Evolutionary conservation across 2,797 vertebrate species (phyloP).

Genomic region (Threskiornis aethiopicus): DNA sequence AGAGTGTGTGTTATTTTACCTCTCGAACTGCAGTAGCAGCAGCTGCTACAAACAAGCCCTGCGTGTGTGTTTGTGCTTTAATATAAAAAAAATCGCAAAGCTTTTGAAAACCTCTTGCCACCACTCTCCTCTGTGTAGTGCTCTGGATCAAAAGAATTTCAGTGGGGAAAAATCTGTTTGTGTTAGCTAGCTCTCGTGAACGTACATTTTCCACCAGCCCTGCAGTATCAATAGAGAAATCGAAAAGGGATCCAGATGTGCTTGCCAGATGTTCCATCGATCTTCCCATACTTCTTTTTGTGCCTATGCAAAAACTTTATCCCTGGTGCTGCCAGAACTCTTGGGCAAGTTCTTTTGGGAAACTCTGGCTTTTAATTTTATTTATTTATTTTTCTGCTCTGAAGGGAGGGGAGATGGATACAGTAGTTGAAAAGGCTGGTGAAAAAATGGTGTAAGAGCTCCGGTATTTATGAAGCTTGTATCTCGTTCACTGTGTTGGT

Average conservation of each 20-base stretch:
- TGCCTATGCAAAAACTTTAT: slow-evolving; percentile 45
- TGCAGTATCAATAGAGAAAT: slow-evolving; percentile 11
- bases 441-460: neutral
- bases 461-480: neutral
- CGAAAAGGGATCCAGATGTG: slow-evolving; percentile 35
- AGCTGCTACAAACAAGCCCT: neutral
- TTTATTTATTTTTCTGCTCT: neutral
- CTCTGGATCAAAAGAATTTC: slow-evolving; percentile 27
- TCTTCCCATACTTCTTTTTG: neutral
- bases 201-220: neutral
- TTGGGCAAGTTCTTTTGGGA: neutral
- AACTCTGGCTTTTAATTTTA: neutral
- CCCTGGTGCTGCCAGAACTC: slow-evolving; percentile 17
- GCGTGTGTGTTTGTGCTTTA: neutral
- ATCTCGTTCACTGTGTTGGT: neutral
- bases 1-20: neutral
- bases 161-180: neutral
- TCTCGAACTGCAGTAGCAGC: slow-evolving; percentile 1
- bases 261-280: slow-evolving; percentile 44
- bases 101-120: neutral
- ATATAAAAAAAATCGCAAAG: neutral
- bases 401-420: neutral
- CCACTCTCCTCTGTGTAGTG: neutral
- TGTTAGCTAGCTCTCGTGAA: neutral
- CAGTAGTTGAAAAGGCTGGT: neutral